Conservation (phyloP, 2,113 vertebrate genomes). For the Cyanoderma ruficeps region DNA sequence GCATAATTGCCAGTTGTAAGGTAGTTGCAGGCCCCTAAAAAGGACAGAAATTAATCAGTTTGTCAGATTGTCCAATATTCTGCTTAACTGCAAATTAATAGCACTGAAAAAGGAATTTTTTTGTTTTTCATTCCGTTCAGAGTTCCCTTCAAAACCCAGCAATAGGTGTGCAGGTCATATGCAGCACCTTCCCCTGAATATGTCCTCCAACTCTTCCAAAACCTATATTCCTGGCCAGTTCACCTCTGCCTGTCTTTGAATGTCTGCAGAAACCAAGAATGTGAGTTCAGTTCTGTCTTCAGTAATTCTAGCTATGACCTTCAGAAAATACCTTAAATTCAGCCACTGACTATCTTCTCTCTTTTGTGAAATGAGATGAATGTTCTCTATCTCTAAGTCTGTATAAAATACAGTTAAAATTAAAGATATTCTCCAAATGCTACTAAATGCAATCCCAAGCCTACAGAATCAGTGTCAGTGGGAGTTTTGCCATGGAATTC, state of each 20-base stretch:
- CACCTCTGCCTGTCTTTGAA: not conserved
- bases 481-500: constrained; percentile 43
- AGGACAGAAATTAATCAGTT: not conserved
- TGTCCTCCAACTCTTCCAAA: not conserved
- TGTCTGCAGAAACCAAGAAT: not conserved
- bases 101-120: fast-evolving
- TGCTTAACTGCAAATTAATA: not conserved
- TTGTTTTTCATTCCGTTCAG: not conserved
- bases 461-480: not conserved
- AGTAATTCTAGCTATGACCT: not conserved
- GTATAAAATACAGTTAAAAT: constrained; percentile 4
- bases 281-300: not conserved
- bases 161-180: not conserved
- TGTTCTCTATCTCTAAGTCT: not conserved
- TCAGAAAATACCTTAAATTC: not conserved
- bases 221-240: not conserved
- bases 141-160: not conserved
- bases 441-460: not conserved
- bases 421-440: not conserved
- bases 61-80: not conserved
- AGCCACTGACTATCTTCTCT: not conserved
- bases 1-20: not conserved
- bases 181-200: not conserved
- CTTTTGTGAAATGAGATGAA: not conserved
- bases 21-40: not conserved